phyloP scores from a whole-genome alignment of 2,113 vertebrate genomes.

The Acinonyx jubatus region DNA sequence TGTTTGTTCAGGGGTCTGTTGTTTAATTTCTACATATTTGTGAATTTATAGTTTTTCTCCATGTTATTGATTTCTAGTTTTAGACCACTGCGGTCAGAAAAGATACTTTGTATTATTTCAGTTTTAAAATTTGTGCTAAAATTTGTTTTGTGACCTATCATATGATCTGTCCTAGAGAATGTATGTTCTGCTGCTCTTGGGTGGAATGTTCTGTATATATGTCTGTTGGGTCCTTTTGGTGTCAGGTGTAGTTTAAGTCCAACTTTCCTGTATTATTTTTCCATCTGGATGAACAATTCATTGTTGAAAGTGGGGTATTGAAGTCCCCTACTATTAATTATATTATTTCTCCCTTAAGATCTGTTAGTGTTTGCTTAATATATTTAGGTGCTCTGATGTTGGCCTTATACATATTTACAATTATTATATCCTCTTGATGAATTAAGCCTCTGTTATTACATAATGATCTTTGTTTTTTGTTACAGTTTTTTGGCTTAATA shows the following conservation, averaged over 20 bases:
- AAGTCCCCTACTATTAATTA: background rate
- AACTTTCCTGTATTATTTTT: background rate
- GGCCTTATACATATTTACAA: background rate
- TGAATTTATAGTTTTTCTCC: background rate
- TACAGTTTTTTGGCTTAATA: background rate
- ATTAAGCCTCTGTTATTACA: background rate
- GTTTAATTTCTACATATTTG: background rate
- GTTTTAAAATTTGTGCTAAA: background rate
- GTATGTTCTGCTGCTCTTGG: background rate
- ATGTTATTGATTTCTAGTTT: background rate
- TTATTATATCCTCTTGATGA: background rate
- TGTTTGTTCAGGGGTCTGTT: background rate
- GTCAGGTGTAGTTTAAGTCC: background rate
- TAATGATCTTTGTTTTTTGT: background rate
- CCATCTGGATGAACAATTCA: background rate
- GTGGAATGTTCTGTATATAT: background rate
- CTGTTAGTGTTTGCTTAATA: background rate
- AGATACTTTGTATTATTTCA: background rate
- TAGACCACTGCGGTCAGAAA: background rate
- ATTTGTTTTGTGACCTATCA: background rate
- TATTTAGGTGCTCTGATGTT: background rate
- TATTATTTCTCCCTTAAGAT: background rate
- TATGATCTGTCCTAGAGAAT: background rate
- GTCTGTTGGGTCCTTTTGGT: background rate
- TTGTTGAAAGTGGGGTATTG: background rate